Conservation (phyloP, 2,888 invertebrate genomes). For the Microctonus hyperodae region DNA sequence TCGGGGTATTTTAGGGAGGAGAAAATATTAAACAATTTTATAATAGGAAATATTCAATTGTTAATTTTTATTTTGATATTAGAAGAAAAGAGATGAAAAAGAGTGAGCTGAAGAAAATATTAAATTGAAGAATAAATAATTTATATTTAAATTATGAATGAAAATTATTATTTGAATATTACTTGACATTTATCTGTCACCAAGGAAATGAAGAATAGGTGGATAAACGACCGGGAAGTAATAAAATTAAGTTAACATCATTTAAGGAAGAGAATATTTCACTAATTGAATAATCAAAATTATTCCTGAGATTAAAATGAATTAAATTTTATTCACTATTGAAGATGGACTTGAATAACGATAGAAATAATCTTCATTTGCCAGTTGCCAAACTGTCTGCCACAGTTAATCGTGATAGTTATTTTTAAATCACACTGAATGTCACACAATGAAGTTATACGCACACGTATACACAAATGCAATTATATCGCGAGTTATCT, state of each 20-base stretch:
- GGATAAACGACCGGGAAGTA: no score
- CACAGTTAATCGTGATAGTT: constrained; percentile 17
- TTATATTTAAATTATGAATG: no score
- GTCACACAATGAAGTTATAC: background rate
- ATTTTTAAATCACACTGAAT: constrained; percentile 18
- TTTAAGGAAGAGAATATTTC: background rate
- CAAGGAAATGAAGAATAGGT: no score
- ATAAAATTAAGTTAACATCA: no score
- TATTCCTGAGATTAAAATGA: background rate
- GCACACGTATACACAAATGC: background rate
- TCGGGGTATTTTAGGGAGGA: no score
- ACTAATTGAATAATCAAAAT: background rate
- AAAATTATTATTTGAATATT: background rate
- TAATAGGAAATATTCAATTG: no score
- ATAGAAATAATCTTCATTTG: background rate
- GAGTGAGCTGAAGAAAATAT: no score
- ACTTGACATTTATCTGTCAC: background rate
- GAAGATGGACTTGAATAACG: background rate
- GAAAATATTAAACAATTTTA: no score
- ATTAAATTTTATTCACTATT: background rate
- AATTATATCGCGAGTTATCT: constrained; percentile 31
- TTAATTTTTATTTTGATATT: no score
- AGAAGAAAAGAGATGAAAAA: no score
- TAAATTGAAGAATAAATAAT: no score
- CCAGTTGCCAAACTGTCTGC: constrained; percentile 43